phyloP scores from a whole-genome alignment of 1,140 invertebrate species.

The Polyergus mexicanus region DNA sequence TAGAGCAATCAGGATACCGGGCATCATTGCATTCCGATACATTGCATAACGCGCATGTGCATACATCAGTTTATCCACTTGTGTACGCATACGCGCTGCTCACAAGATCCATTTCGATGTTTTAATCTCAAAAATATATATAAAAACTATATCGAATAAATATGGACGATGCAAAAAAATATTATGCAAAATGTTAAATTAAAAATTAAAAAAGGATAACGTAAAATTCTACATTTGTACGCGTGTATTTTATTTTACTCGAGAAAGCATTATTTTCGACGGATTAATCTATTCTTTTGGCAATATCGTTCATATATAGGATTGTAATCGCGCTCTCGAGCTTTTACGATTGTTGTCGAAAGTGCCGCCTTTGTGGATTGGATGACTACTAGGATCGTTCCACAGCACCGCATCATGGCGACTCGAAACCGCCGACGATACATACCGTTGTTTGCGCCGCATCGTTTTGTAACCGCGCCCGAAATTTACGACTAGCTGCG shows the following conservation, averaged over 20 bases:
- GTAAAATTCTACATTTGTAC: neutral
- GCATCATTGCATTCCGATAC: conserved; percentile 46
- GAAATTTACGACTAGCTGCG: conserved; percentile 54
- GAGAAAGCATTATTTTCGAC: neutral
- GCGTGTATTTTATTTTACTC: neutral
- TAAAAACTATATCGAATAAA: neutral
- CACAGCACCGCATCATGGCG: neutral
- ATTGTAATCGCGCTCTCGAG: neutral
- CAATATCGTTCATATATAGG: neutral
- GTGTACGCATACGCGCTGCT: neutral
- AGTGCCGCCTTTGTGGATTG: conserved; percentile 22
- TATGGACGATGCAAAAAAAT: neutral
- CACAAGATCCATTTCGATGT: neutral
- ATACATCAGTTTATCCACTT: conserved; percentile 33
- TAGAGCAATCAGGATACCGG: conserved; percentile 20
- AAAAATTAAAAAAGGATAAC: neutral
- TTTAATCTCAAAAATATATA: neutral
- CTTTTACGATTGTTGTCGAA: neutral
- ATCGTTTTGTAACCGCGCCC: conserved; percentile 45
- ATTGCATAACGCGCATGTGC: conserved; percentile 17
- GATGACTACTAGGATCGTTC: conserved; percentile 13
- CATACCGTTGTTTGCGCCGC: conserved; percentile 37
- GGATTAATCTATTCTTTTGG: neutral
- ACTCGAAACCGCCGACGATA: conserved; percentile 41
- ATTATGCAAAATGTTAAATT: neutral